Base-by-base conservation (phyloP, 2,113 vertebrate species). In the Nerophis lumbriciformis region DNA sequence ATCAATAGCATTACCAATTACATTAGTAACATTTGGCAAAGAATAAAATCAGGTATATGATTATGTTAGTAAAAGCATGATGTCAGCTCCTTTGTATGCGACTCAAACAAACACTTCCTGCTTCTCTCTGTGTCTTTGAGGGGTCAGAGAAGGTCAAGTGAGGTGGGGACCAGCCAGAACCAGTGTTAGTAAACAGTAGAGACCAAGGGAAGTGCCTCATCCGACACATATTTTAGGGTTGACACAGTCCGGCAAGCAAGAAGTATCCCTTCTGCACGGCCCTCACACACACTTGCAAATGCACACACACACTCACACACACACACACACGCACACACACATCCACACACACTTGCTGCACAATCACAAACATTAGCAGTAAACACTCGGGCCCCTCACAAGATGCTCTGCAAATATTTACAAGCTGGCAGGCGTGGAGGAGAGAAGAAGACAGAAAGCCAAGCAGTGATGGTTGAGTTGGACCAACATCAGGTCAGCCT, bases 381-480 rank as follows among this genome's bases (percentile, higher is more conserved):
- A 88, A 90, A 88, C 86, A 86, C 69, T 79, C 64, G 6, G 65
- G 74, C 82, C 83, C 82, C 83, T 80, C 63, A 81, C 77, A 83
- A 76, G 79, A 85, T 75, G 77, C 74, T 69, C 55, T 65, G 85
- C 87, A 89, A 90, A 90, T 90, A 90, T 90, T 90, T 90, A 84
- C 77, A 69, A 35, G 61, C 63, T 53, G 37, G 63, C 73, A 65
- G 61, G 61, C 61, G 21, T 36, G 48, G 65, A 70, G 70, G 70
- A 54, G 61, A 72, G 72, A 55, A 60, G 42, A 65, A 80, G 69
- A 66, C 38, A 66, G 67, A 7, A 35, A 61, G 53, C 48, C 47
- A 0, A 56, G 74, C 77, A 64, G 67, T 14, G 42, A 59, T 13
- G 19, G 63, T 48, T 36, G 37, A 77, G 71, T 45, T 60, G 70